Conservation (phyloP, 2,888 invertebrate species). For the Phalangium opilio region DNA sequence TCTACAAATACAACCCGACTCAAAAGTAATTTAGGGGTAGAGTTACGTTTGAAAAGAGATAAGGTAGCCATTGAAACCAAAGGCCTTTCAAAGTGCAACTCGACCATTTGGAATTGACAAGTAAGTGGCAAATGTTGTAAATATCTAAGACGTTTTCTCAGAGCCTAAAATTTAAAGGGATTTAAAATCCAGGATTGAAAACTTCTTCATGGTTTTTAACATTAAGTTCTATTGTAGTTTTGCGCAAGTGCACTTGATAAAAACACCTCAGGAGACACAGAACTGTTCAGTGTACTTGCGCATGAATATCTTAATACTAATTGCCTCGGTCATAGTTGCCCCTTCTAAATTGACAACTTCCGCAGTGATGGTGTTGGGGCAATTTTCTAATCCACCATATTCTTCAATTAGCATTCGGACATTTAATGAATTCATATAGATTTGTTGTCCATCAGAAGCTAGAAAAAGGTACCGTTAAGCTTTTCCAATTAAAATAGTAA, state of each 20-base stretch:
- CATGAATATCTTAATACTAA: neutral
- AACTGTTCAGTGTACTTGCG: too few species aligned
- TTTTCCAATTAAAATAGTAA: too few species aligned
- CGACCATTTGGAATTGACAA: slow-evolving; percentile 77
- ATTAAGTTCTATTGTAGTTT: too few species aligned
- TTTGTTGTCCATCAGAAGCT: slow-evolving; percentile 81
- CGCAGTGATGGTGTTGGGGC: slow-evolving; percentile 55
- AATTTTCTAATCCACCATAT: slow-evolving; percentile 63
- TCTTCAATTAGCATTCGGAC: slow-evolving; percentile 71
- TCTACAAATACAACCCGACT: too few species aligned
- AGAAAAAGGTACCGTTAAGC: slow-evolving; percentile 28
- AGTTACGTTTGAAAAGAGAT: slow-evolving; percentile 49
- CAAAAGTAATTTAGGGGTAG: too few species aligned
- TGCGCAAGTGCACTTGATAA: too few species aligned
- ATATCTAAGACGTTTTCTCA: slow-evolving; percentile 56
- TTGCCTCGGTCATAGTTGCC: slow-evolving; percentile 58
- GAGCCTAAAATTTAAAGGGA: slow-evolving; percentile 33
- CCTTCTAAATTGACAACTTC: slow-evolving; percentile 74
- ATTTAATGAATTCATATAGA: slow-evolving; percentile 79
- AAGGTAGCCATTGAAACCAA: slow-evolving; percentile 51
- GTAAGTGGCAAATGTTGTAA: slow-evolving; percentile 75
- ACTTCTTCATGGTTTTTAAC: too few species aligned
- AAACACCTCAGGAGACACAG: too few species aligned
- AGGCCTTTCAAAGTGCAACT: slow-evolving; percentile 61
- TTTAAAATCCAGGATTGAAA: too few species aligned